Evolutionary conservation across 2,113 vertebrate genomes (phyloP), one percentile per base, ranked within the genome.

Genomic region (Lates calcarifer): DNA sequence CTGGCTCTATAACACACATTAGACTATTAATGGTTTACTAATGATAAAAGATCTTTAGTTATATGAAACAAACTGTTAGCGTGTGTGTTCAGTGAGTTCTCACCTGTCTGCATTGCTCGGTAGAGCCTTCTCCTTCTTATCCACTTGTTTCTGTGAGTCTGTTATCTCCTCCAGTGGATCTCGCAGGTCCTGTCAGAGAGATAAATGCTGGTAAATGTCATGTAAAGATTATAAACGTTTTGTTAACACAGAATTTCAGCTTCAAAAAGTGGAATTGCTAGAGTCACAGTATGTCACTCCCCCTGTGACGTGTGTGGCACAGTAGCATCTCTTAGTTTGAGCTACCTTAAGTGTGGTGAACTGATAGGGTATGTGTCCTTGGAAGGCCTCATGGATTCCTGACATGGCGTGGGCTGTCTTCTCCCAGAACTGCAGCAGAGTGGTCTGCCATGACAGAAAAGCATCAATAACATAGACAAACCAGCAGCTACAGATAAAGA

Each of bases 341-440:
- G 37, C 58, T 69, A 96, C 94, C 94, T 96, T 94, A 31, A 95
- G 92, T 37, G 94, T 92, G 81, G 91, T 90, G 89, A 94, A 96
- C 81, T 95, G 86, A 51, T 95, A 95, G 0, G 94, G 89, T 6
- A 95, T 87, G 43, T 95, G 91, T 57, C 92, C 93, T 29, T 79
- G 66, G 87, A 94, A 95, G 82, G 95, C 79, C 67, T 94, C 90
- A 9, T 95, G 93, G 90, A 95, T 96, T 47, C 87, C 89, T 28
- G 91, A 92, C 94, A 93, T 96, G 81, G 94, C 70, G 39, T 88
- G 92, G 80, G 94, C 94, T 0, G 90, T 96, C 91, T 95, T 97
- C 90, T 96, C 95, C 95, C 95, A 97, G 94, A 96, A 97, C 79
- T 89, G 91, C 74, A 97, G 93, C 47, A 96, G 92, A 7, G 91